A percentile compares a stretch with the other conserved stretches of the same genome.
Conservation (phyloP, 2,113 vertebrate species). For the western clawed frog (Xenopus tropicalis) region UCB_Xtro_10.0 CM004450.2:83164501-83165000, state of each 20-base stretch:
- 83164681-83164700: conserved; percentile 61
- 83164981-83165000: conserved; percentile 94
- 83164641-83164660: neutral
- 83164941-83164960: conserved; percentile 99
- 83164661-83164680: neutral
- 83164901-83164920: conserved; percentile 99
- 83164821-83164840: conserved; percentile 84
- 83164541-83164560: conserved; percentile 7
- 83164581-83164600: neutral
- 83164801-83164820: conserved; percentile 69
- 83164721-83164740: conserved; percentile 95
- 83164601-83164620: neutral
- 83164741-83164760: conserved; percentile 88
- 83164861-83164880: conserved; percentile 99
- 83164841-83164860: conserved; percentile 99
- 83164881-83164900: conserved; percentile 99
- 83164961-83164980: conserved; percentile 87
- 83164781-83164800: conserved; percentile 89
- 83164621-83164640: neutral
- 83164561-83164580: conserved; percentile 12
- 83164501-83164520: neutral
- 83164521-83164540: conserved; percentile 29
- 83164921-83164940: conserved; percentile 99
- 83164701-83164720: conserved; percentile 86
- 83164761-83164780: conserved; percentile 83